Conservation (phyloP, 37 sponge, comb jelly and placozoan species). For the Axinella damicornis region DNA sequence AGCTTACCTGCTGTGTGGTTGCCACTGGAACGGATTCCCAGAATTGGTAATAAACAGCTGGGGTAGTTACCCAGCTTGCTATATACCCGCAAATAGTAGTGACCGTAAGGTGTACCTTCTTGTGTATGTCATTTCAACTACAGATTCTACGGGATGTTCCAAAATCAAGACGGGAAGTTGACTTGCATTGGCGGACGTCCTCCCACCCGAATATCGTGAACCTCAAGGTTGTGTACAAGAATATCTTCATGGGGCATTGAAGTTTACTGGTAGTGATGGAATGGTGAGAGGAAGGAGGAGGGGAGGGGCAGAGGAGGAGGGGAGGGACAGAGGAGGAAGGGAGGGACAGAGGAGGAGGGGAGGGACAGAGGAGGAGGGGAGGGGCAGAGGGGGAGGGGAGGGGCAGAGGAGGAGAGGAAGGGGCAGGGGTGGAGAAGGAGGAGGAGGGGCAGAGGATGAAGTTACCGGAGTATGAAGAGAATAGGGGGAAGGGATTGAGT, state of each 20-base stretch:
- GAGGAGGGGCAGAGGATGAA: background rate
- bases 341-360: background rate
- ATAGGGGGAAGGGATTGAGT: background rate
- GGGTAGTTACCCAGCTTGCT: too few species aligned
- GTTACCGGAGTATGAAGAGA: background rate
- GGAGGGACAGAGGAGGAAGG: background rate
- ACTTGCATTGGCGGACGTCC: slow-evolving; percentile 90
- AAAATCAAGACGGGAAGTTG: slow-evolving; percentile 94
- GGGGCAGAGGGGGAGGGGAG: background rate
- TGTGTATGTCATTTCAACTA: too few species aligned
- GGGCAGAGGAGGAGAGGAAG: background rate
- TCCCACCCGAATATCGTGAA: slow-evolving; percentile 93
- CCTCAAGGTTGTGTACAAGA: slow-evolving; percentile 95
- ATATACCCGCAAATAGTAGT: too few species aligned
- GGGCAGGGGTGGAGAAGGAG: background rate
- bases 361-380: background rate
- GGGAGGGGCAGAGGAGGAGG: background rate
- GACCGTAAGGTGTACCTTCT: too few species aligned
- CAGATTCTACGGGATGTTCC: slow-evolving; percentile 84
- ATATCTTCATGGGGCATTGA: slow-evolving; percentile 81
- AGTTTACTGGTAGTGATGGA: slow-evolving; percentile 98
- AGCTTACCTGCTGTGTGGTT: too few species aligned
- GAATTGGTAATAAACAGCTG: too few species aligned
- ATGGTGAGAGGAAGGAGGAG: slow-evolving; percentile 71
- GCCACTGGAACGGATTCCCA: too few species aligned